phyloP scores from a whole-genome alignment of 2,797 vertebrate species.

The Morelia viridis region DNA sequence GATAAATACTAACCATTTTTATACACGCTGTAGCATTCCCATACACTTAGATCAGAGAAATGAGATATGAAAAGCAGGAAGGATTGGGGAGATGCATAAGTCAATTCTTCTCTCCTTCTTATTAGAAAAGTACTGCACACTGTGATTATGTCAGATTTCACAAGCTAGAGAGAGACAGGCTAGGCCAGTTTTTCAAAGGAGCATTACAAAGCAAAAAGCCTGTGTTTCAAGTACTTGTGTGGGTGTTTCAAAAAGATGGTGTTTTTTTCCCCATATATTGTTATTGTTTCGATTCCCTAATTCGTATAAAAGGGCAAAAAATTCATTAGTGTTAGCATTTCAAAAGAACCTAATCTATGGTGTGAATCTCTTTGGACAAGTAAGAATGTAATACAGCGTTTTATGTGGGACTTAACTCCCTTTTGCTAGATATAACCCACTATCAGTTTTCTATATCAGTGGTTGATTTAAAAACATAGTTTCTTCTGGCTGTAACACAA shows the following conservation, averaged over 20 bases:
- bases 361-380: constrained; percentile 2
- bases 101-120: constrained; percentile 28
- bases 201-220: constrained; percentile 20
- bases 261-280: constrained; percentile 16
- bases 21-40: constrained; percentile 51
- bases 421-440: background rate
- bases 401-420: background rate
- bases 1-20: constrained; percentile 59
- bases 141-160: constrained; percentile 27
- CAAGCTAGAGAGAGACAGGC: background rate
- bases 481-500: background rate
- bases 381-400: background rate
- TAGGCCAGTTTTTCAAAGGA: constrained; percentile 11
- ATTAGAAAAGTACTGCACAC: background rate
- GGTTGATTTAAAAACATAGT: background rate
- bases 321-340: background rate
- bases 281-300: constrained; percentile 15
- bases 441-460: background rate
- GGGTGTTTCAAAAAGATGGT: constrained; percentile 7
- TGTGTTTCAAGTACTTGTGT: constrained; percentile 18
- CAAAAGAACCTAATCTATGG: constrained; percentile 1
- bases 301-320: background rate
- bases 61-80: background rate
- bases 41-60: constrained; percentile 32
- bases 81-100: background rate